These are phyloP conservation scores for Schrankia costaestrigalis DNA, from an alignment of 2,888 invertebrate genomes.

Conservation along the genomic window DNA sequence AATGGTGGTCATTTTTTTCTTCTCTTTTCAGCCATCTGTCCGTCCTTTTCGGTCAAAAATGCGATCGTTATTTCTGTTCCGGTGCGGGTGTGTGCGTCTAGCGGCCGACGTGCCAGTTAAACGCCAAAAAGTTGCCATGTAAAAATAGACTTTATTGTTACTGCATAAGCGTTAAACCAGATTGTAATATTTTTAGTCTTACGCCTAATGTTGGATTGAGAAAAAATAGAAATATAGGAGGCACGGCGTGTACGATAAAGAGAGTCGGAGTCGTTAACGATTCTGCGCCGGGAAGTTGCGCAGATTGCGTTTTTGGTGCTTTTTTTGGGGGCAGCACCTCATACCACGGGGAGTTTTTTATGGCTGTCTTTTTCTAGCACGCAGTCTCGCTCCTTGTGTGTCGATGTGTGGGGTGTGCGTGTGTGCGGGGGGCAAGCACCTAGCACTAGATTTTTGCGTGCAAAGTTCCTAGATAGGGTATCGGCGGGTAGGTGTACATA, in stretches of 20 bases:
- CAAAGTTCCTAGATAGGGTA: slow-evolving; percentile 73
- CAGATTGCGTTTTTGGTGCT: slow-evolving; percentile 82
- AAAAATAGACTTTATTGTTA: slow-evolving; percentile 26
- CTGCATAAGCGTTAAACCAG: slow-evolving; percentile 32
- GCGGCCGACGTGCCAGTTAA: slow-evolving; percentile 53
- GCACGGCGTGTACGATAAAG: slow-evolving; percentile 78
- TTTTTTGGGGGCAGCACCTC: slow-evolving; percentile 80
- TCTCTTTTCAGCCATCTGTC: slow-evolving; percentile 81
- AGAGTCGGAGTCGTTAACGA: slow-evolving; percentile 81
- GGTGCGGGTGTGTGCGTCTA: slow-evolving; percentile 75
- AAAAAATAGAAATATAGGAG: slow-evolving; percentile 81
- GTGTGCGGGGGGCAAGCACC: slow-evolving; percentile 66
- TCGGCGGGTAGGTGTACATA: slow-evolving; percentile 52
- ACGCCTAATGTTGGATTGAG: slow-evolving; percentile 71
- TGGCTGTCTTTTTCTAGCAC: slow-evolving; percentile 76
- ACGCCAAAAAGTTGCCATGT: slow-evolving; percentile 36
- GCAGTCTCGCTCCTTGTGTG: slow-evolving; percentile 61
- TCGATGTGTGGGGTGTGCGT: slow-evolving; percentile 38
- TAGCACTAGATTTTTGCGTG: slow-evolving; percentile 78
- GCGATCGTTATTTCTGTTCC: slow-evolving; percentile 82
- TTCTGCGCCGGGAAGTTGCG: slow-evolving; percentile 82
- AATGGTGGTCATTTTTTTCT: slow-evolving; percentile 81
- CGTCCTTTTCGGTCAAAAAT: slow-evolving; percentile 81
- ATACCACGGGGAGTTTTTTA: slow-evolving; percentile 78
- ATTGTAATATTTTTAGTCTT: slow-evolving; percentile 50